Percentiles rank a stretch among this genome's conserved stretches.
These are phyloP conservation scores for Pteronotus mesoamericanus DNA, from an alignment of 2,797 vertebrate genomes.

Conservation along the genomic window DNA sequence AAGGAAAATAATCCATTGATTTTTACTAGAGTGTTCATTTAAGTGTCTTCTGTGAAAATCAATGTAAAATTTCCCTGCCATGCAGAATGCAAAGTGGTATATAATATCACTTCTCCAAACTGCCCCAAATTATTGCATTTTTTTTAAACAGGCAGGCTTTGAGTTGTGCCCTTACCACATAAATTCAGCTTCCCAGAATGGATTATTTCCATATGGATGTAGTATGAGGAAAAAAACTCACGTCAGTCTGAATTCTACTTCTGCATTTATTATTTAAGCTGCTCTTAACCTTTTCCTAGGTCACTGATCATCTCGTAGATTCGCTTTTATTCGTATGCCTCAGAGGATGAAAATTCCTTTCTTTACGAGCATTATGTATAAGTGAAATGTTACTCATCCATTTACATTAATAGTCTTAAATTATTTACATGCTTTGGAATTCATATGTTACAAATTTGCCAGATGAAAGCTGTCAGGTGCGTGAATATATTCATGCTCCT, in stretches of 20 bases:
- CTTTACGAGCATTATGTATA: conserved; percentile 59
- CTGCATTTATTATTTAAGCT: conserved; percentile 76
- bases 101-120: conserved; percentile 68
- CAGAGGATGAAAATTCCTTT: conserved; percentile 53
- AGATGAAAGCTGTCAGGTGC: conserved; percentile 35
- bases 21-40: conserved; percentile 57
- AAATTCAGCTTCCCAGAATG: conserved; percentile 71
- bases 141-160: conserved; percentile 70
- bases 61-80: conserved; percentile 60
- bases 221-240: conserved; percentile 69
- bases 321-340: conserved; percentile 61
- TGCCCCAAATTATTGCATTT: conserved; percentile 70
- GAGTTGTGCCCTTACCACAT: conserved; percentile 68
- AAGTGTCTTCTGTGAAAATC: conserved; percentile 69
- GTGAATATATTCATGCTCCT: background rate
- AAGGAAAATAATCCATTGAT: conserved; percentile 59
- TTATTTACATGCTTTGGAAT: conserved; percentile 67
- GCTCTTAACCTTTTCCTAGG: conserved; percentile 75
- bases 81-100: conserved; percentile 69
- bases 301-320: conserved; percentile 64
- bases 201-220: conserved; percentile 65
- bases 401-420: conserved; percentile 61
- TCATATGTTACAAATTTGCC: background rate
- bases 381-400: conserved; percentile 61
- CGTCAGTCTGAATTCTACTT: conserved; percentile 73